Percentiles rank a stretch among this genome's conserved stretches.
phyloP scores from a whole-genome alignment of 2,888 invertebrate genomes.

The Thymelicus sylvestris region DNA sequence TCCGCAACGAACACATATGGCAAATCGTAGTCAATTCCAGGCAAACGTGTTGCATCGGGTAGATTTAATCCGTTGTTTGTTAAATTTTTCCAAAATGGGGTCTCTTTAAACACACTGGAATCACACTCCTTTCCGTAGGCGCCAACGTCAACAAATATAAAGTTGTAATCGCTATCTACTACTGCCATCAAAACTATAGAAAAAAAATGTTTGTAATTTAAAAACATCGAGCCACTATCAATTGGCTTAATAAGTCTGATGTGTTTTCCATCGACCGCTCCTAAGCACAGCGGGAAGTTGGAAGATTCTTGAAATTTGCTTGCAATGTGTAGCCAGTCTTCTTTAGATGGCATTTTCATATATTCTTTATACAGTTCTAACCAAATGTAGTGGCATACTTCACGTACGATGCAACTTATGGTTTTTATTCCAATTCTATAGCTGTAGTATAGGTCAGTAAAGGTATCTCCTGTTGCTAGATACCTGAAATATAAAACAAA shows the following conservation, averaged over 20 bases:
- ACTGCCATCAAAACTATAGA: conserved; percentile 44
- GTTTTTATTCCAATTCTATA: conserved; percentile 48
- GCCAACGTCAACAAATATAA: conserved; percentile 43
- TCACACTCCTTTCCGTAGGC: conserved; percentile 49
- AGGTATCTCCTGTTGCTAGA: conserved; percentile 47
- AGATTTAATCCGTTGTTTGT: conserved; percentile 40
- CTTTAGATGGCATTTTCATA: conserved; percentile 40
- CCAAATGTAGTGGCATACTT: conserved; percentile 43
- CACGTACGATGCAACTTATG: conserved; percentile 44
- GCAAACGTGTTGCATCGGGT: conserved; percentile 38
- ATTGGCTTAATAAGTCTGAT: too few relatives aligned
- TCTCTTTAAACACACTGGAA: conserved; percentile 46
- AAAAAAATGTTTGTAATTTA: too few relatives aligned
- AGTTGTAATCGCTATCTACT: conserved; percentile 40
- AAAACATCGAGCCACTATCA: too few relatives aligned
- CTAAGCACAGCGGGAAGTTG: conserved; percentile 30
- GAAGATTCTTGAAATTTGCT: conserved; percentile 37
- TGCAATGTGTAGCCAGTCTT: conserved; percentile 41
- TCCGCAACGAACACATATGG: conserved; percentile 46
- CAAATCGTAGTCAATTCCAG: conserved; percentile 28
- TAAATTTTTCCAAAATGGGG: conserved; percentile 43
- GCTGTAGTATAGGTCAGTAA: conserved; percentile 46
- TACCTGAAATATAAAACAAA: conserved; percentile 44
- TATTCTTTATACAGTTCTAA: conserved; percentile 39
- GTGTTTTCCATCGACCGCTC: conserved; percentile 36